These are phyloP conservation scores for Equus quagga DNA, from an alignment of 2,113 vertebrate genomes.

Conservation along the genomic window DNA sequence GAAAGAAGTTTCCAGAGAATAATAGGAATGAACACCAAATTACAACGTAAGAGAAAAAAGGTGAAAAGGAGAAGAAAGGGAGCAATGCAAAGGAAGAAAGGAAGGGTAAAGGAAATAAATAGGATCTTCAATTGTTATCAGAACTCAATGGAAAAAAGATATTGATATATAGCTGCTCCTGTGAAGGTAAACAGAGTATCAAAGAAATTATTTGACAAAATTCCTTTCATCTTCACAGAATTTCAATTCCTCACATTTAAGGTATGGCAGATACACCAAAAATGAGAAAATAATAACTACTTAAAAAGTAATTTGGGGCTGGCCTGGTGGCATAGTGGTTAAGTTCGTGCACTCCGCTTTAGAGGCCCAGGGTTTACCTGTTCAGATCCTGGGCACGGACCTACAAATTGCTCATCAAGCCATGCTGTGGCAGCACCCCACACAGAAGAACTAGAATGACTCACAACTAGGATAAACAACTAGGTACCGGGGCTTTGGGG, in stretches of 20 bases:
- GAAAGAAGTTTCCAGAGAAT: not conserved
- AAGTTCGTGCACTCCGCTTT: too few relatives aligned
- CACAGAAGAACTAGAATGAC: too few relatives aligned
- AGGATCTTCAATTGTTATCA: not conserved
- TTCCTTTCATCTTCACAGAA: not conserved
- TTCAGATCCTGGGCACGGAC: too few relatives aligned
- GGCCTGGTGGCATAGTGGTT: too few relatives aligned
- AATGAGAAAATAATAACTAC: not conserved
- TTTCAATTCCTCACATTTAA: not conserved
- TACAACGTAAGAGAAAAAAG: not conserved
- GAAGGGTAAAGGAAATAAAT: not conserved
- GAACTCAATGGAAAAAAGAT: not conserved
- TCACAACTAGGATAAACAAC: too few relatives aligned
- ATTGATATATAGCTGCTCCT: not conserved
- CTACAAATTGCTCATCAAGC: too few relatives aligned
- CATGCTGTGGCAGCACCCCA: too few relatives aligned
- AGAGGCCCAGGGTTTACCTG: too few relatives aligned
- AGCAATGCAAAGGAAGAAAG: not conserved
- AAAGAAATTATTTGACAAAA: not conserved
- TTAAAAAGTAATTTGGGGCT: not conserved
- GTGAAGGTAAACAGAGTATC: not conserved
- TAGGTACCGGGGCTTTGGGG: too few relatives aligned
- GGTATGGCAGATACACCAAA: not conserved
- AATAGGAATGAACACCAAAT: not conserved
- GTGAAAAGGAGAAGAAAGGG: not conserved